Evolutionary conservation across 2,888 invertebrate species (phyloP).

Genomic region (Lasius platythorax): DNA sequence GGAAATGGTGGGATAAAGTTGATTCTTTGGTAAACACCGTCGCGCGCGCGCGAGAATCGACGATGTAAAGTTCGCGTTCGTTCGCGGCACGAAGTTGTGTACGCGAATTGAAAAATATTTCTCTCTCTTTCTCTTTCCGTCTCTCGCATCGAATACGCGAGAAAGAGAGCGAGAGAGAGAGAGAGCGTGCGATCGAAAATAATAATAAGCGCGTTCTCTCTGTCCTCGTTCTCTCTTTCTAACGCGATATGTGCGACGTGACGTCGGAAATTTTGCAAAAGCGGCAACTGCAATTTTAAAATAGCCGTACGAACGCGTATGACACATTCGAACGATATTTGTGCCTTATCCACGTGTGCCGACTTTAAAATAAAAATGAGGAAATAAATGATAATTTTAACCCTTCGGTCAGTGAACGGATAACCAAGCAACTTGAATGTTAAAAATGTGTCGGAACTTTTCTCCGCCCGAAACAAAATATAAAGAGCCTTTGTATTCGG

Average conservation of each 20-base stretch:
- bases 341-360: not conserved
- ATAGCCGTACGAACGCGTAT: not conserved
- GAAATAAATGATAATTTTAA: not conserved
- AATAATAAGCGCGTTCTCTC: constrained; percentile 36
- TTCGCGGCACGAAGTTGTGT: not conserved
- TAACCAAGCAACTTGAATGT: too few relatives aligned
- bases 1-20: constrained; percentile 56
- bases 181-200: constrained; percentile 8
- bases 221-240: not conserved
- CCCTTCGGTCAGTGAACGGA: too few relatives aligned
- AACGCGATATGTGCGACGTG: constrained; percentile 2
- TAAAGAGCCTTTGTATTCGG: too few relatives aligned
- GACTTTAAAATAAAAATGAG: too few relatives aligned
- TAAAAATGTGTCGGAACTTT: too few relatives aligned
- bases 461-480: too few relatives aligned
- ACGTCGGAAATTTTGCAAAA: constrained; percentile 27
- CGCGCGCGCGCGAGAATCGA: not conserved
- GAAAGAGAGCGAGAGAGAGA: too few relatives aligned
- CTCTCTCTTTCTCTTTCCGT: not conserved
- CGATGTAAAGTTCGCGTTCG: constrained; percentile 43
- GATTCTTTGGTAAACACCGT: constrained; percentile 48
- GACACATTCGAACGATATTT: not conserved
- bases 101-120: constrained; percentile 48
- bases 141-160: constrained; percentile 7
- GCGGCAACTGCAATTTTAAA: not conserved